A percentile compares a stretch with the other conserved stretches of the same genome.
phyloP scores from a whole-genome alignment of 2,888 invertebrate genomes.

The Tetheella fluctuosa region DNA sequence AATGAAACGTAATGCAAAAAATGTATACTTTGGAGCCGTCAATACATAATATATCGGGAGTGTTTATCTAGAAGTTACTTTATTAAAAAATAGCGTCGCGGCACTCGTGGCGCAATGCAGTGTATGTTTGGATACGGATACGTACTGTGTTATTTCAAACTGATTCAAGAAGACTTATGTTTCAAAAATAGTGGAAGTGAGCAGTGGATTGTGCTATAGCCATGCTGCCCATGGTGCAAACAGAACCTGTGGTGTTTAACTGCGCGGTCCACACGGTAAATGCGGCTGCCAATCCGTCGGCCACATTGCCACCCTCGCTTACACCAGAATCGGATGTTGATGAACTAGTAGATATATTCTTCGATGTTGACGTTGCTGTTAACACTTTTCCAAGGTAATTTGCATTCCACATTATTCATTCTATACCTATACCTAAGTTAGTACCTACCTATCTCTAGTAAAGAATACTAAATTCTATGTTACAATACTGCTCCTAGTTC shows the following conservation, averaged over 20 bases:
- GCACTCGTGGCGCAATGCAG: constrained; percentile 82
- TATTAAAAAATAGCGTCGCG: constrained; percentile 70
- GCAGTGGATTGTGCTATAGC: constrained; percentile 65
- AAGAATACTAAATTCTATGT: no score
- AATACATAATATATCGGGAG: constrained; percentile 32
- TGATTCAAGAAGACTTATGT: constrained; percentile 60
- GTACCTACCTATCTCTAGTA: no score
- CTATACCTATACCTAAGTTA: not conserved
- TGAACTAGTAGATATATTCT: constrained; percentile 77
- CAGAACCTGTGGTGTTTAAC: constrained; percentile 74
- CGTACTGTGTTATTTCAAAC: constrained; percentile 69
- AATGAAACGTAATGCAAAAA: constrained; percentile 39
- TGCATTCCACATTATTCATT: constrained; percentile 1
- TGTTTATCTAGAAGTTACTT: constrained; percentile 47
- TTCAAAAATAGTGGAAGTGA: constrained; percentile 60
- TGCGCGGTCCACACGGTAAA: constrained; percentile 68
- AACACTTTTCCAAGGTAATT: constrained; percentile 74
- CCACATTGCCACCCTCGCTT: constrained; percentile 75
- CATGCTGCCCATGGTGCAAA: constrained; percentile 80
- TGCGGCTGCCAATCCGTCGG: constrained; percentile 70
- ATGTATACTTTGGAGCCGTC: constrained; percentile 36
- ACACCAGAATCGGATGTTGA: constrained; percentile 78
- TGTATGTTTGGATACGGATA: constrained; percentile 79
- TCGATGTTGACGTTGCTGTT: constrained; percentile 79
- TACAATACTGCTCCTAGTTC: no score